Percentiles rank a stretch among this genome's conserved stretches.
These are phyloP conservation scores for Phragmatobia fuliginosa DNA, from an alignment of 2,888 invertebrate genomes.

Conservation along the genomic window DNA sequence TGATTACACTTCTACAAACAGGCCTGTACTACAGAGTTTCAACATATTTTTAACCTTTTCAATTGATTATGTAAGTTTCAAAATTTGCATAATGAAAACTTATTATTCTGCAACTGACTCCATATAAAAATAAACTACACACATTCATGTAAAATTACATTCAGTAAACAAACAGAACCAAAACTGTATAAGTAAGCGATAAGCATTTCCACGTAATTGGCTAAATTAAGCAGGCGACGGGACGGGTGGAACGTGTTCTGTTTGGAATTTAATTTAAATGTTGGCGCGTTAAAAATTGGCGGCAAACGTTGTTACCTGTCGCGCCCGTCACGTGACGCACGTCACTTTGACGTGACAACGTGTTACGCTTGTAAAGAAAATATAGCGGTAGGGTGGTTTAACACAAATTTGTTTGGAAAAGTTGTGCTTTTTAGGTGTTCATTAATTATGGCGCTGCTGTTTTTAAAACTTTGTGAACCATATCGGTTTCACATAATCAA, in stretches of 20 bases:
- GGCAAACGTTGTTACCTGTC: constrained; percentile 76
- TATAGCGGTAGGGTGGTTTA: constrained; percentile 14
- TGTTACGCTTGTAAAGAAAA: constrained; percentile 30
- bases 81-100: background rate
- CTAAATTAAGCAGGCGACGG: constrained; percentile 71
- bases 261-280: constrained; percentile 82
- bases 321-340: constrained; percentile 44
- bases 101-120: background rate
- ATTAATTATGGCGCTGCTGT: background rate
- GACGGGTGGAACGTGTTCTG: constrained; percentile 50
- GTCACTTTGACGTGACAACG: constrained; percentile 38
- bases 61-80: background rate
- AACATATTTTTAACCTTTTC: background rate
- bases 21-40: background rate
- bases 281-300: constrained; percentile 78
- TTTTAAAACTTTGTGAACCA: background rate
- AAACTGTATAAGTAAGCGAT: constrained; percentile 67
- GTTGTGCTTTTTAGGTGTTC: background rate
- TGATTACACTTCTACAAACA: background rate
- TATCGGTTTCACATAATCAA: background rate
- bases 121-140: background rate
- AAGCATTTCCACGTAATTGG: constrained; percentile 76
- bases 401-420: constrained; percentile 4
- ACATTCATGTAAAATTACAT: background rate
- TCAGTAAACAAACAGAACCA: constrained; percentile 29